Conservation (phyloP, 64 coral and sea anemone genomes). For the Dendronephthya gigantea region DNA sequence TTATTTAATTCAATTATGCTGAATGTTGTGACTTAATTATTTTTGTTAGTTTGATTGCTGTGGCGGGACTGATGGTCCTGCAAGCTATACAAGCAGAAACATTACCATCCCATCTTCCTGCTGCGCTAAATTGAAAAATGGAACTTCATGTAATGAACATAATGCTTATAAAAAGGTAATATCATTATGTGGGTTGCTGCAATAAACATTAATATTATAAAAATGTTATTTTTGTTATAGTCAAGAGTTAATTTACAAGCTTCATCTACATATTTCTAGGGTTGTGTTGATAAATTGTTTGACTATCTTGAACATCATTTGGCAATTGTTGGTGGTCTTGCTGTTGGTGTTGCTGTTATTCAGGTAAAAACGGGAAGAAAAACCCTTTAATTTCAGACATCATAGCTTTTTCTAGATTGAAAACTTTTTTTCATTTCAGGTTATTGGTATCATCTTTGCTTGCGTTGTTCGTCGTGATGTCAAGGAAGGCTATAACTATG, state of each 20-base stretch:
- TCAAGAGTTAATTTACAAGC: not conserved
- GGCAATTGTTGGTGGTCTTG: not conserved
- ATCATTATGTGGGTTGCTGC: not conserved
- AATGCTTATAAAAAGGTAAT: not conserved
- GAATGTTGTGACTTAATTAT: not conserved
- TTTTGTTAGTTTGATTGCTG: not conserved
- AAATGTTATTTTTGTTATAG: not conserved
- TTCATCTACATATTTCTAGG: not conserved
- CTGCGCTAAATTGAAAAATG: not conserved
- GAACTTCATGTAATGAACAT: not conserved
- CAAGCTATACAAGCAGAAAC: not conserved
- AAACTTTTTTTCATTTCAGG: not conserved
- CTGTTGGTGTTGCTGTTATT: not conserved
- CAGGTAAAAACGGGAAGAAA: not conserved
- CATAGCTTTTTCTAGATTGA: not conserved
- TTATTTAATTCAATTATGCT: too few relatives aligned
- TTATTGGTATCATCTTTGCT: not conserved
- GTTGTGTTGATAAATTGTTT: not conserved
- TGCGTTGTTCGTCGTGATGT: not conserved
- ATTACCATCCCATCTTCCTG: not conserved
- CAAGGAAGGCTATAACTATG: slow-evolving; percentile 1
- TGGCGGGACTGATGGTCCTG: not conserved
- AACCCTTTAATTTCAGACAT: not conserved
- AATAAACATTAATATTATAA: not conserved
- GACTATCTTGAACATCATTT: not conserved